A percentile compares a stretch with the other conserved stretches of the same genome.
Conservation (phyloP, 2,888 invertebrate genomes). For the Apamea epomidion region DNA sequence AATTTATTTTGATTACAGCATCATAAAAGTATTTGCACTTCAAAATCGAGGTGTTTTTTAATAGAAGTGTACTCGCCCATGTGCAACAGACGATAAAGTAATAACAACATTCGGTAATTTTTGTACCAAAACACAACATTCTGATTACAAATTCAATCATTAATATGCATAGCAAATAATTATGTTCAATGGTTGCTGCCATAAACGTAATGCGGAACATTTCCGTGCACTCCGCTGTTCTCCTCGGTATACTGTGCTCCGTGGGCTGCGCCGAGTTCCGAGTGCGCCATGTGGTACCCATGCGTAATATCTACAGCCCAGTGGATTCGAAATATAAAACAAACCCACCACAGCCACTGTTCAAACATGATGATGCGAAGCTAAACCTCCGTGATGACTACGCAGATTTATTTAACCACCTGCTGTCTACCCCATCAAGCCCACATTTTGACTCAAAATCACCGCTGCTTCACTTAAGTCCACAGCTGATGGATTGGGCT, state of each 20-base stretch:
- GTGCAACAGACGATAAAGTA: slow-evolving; percentile 14
- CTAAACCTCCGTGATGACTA: background rate
- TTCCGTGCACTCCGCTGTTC: slow-evolving; percentile 11
- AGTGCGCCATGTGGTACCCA: slow-evolving; percentile 20
- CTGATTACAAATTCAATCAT: slow-evolving; percentile 18
- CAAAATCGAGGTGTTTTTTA: background rate
- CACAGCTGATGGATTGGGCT: background rate
- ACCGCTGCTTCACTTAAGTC: slow-evolving; percentile 6
- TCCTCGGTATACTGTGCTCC: slow-evolving; percentile 28
- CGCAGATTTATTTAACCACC: background rate
- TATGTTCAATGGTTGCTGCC: slow-evolving; percentile 6
- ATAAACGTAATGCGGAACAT: slow-evolving; percentile 47
- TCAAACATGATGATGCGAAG: background rate
- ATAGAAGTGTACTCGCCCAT: slow-evolving; percentile 3
- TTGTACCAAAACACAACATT: slow-evolving; percentile 47
- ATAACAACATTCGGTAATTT: slow-evolving; percentile 8
- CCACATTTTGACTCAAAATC: background rate
- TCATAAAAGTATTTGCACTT: background rate
- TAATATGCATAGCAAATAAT: slow-evolving; percentile 5
- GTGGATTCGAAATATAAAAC: background rate
- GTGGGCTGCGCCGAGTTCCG: background rate
- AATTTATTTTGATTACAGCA: background rate
- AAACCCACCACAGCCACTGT: background rate
- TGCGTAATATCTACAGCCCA: background rate
- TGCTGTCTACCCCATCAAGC: background rate